Evolutionary conservation across 2,797 vertebrate species (phyloP).

Genomic region (Tolypeutes matacus): DNA sequence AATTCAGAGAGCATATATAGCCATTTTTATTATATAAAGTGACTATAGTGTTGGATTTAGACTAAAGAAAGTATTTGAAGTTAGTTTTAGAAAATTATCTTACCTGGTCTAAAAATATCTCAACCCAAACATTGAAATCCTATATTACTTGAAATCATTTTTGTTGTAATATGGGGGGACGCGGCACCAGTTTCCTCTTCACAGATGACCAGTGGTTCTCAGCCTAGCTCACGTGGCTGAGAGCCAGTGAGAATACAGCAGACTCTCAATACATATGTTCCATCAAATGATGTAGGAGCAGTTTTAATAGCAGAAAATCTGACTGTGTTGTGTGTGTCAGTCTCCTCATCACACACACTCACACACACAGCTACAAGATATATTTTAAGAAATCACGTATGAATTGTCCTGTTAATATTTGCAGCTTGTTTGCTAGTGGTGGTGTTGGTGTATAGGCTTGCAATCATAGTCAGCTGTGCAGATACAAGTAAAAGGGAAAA

Average conservation of each 20-base stretch:
- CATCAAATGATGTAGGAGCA: background rate
- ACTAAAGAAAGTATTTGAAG: conserved; percentile 39
- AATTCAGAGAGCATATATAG: background rate
- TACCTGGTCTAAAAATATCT: conserved; percentile 47
- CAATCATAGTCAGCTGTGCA: background rate
- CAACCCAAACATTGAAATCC: background rate
- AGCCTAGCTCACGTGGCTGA: background rate
- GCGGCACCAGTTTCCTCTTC: background rate
- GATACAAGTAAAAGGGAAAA: background rate
- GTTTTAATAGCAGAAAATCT: background rate
- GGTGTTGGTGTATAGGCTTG: background rate
- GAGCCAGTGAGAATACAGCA: background rate
- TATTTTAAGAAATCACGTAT: background rate
- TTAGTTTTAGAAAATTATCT: conserved; percentile 36
- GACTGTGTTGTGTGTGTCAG: rapidly evolving
- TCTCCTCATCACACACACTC: background rate
- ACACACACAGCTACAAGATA: too few species aligned
- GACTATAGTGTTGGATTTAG: background rate
- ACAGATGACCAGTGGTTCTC: background rate
- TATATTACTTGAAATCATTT: background rate
- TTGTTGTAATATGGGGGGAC: background rate
- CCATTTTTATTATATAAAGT: background rate
- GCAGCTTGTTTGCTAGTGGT: background rate
- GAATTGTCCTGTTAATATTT: background rate
- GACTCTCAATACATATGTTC: too few species aligned